Percentiles rank a stretch among this genome's conserved stretches.
These are phyloP conservation scores for Sycophaga agraensis DNA, from an alignment of 1,140 invertebrate species.

Conservation along the genomic window DNA sequence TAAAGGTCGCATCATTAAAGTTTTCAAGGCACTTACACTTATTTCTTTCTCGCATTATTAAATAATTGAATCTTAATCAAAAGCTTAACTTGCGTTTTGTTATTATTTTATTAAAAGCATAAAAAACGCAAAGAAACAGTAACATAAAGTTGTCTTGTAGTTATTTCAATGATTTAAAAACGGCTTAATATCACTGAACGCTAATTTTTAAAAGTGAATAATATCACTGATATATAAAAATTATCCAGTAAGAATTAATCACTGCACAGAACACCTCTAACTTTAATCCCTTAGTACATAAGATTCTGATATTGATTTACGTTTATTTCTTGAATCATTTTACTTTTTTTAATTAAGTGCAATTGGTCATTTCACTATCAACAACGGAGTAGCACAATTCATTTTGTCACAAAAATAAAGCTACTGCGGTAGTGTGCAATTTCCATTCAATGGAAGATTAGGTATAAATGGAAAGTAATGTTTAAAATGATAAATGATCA, in stretches of 20 bases:
- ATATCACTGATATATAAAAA: constrained; percentile 2
- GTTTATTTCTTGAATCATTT: neutral
- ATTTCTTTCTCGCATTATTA: constrained; percentile 27
- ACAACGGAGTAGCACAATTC: neutral
- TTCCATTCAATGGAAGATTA: constrained; percentile 2
- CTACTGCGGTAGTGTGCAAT: neutral
- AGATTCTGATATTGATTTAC: constrained; percentile 27
- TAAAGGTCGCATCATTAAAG: constrained; percentile 41
- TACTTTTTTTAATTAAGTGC: too few relatives aligned
- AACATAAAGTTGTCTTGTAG: too few relatives aligned
- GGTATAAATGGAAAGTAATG: neutral
- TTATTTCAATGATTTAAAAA: too few relatives aligned
- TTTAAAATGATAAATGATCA: constrained; percentile 7
- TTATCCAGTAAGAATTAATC: constrained; percentile 27
- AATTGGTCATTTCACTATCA: neutral
- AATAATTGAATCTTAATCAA: too few relatives aligned
- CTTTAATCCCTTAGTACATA: constrained; percentile 34
- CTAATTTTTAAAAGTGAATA: too few relatives aligned
- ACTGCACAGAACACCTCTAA: constrained; percentile 38
- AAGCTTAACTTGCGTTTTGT: neutral
- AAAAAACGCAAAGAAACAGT: neutral
- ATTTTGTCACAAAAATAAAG: constrained; percentile 12
- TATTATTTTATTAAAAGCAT: neutral
- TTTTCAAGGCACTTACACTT: constrained; percentile 46
- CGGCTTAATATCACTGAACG: too few relatives aligned